These are phyloP conservation scores for Diorhabda sublineata DNA, from an alignment of 1,140 invertebrate genomes.

Conservation along the genomic window DNA sequence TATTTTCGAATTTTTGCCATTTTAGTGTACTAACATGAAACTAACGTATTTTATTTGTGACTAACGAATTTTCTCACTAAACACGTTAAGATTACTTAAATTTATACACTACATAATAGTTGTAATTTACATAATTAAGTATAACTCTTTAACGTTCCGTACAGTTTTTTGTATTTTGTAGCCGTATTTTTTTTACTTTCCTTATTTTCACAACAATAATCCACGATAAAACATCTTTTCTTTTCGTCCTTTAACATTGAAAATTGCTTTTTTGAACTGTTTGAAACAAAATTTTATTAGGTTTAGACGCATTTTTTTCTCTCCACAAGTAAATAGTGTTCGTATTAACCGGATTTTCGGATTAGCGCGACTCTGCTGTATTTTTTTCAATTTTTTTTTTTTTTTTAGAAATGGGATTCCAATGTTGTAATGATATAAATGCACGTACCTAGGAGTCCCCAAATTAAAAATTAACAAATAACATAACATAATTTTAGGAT, in stretches of 20 bases:
- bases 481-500: conserved; percentile 4
- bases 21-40: conserved; percentile 5
- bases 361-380: conserved; percentile 3
- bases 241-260: conserved; percentile 7
- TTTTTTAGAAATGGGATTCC: conserved; percentile 4
- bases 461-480: conserved; percentile 6
- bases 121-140: conserved; percentile 4
- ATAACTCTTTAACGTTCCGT: conserved; percentile 5
- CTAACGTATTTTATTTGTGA: conserved; percentile 5
- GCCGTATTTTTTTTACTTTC: conserved; percentile 7
- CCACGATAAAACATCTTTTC: conserved; percentile 7
- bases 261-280: conserved; percentile 7
- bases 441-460: conserved; percentile 5
- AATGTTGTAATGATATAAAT: conserved; percentile 7
- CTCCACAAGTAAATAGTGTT: conserved; percentile 5
- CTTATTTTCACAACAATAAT: conserved; percentile 6
- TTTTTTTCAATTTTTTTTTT: background rate
- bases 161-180: conserved; percentile 5
- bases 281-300: conserved; percentile 6
- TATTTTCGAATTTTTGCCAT: conserved; percentile 4
- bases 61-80: conserved; percentile 5
- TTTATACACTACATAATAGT: conserved; percentile 6
- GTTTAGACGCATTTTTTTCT: conserved; percentile 7
- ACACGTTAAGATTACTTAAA: conserved; percentile 7
- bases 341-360: conserved; percentile 4